A percentile compares a stretch with the other conserved stretches of the same genome.
Conservation (phyloP, 2,113 vertebrate genomes). For the Motacilla tschutschensis region DNA sequence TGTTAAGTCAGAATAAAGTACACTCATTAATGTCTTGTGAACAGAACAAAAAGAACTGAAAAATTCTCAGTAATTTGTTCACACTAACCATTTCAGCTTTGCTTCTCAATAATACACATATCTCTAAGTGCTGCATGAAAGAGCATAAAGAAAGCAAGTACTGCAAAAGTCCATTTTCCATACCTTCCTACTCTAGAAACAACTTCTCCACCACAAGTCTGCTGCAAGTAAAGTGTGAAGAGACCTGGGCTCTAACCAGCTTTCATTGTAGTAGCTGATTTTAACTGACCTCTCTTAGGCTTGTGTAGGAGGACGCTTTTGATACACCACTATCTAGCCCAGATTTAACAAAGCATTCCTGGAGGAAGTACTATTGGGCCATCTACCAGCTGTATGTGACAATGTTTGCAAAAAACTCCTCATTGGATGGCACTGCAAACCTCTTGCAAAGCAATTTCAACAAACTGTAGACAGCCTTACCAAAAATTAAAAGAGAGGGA, state of each 20-base stretch:
- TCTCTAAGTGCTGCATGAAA: not conserved
- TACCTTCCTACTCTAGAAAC: not conserved
- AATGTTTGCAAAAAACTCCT: not conserved
- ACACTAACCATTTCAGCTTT: not conserved
- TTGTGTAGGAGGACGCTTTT: not conserved
- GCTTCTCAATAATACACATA: accelerated
- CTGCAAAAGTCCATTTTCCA: not conserved
- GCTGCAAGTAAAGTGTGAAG: not conserved
- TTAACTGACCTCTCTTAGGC: not conserved
- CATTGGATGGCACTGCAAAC: not conserved
- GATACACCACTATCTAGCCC: not conserved
- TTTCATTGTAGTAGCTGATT: not conserved
- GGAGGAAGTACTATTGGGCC: not conserved
- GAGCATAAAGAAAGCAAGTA: not conserved
- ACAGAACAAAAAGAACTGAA: not conserved
- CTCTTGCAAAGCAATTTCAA: not conserved
- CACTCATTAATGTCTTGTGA: not conserved
- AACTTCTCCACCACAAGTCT: not conserved
- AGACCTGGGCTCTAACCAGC: not conserved
- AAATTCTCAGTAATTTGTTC: not conserved
- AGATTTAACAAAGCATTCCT: not conserved
- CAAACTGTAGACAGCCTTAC: not conserved
- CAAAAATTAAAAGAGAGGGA: not conserved
- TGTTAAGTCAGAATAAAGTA: not conserved
- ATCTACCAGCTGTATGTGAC: not conserved